Base-by-base conservation (phyloP, 2,888 invertebrate genomes). In the Abrostola triplasia region DNA sequence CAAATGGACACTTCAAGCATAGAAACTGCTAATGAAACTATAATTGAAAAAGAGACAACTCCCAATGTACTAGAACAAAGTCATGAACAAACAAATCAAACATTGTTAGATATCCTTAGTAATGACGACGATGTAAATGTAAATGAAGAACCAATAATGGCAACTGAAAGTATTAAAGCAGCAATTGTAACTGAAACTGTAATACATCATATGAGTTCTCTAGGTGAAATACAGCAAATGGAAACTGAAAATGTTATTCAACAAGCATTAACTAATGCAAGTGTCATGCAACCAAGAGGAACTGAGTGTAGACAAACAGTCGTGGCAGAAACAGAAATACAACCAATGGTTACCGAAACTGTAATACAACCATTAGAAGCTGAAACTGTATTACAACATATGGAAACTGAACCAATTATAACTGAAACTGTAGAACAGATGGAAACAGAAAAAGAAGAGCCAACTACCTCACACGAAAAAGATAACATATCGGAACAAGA, bases 131-230 rank as follows among this genome's bases (percentile, higher is more conserved):
- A 67, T 36, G 9, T 56, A 38, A 38, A 8, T 59, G 9, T 49
- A 6, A 48, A 54, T 42, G 67, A 49, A 12, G 67, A 67, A 50
- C 48, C 41, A 41, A 44, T 38, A 47, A 62, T 70, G 56, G 55
- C 50, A 67, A 56, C 47, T 8, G 56, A 59, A 53, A 70, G 52
- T 65, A 55, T 57, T 7, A 64, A 64, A 42, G 64, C 57, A 58
- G 41, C 62, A 11, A 37, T n/a, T 13, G n/a, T n/a, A 49, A 36
- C 40, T 24, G 47, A 48, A 13, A 58, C 13, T 42, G 35, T 41
- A 36, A 13, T 36, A 36, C 36, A 51, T n/a, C 47, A 13, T 37
- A n/a, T 10, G 37, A 12, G 11, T 38, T 11, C 47, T 11, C 38
- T 37, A 37, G 35, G 38, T 48, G 9, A 35, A n/a, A 56, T 59